Evolutionary conservation across 2,797 vertebrate genomes (phyloP), one percentile per base, ranked within the genome.

Genomic region (Spinus pinus): DNA sequence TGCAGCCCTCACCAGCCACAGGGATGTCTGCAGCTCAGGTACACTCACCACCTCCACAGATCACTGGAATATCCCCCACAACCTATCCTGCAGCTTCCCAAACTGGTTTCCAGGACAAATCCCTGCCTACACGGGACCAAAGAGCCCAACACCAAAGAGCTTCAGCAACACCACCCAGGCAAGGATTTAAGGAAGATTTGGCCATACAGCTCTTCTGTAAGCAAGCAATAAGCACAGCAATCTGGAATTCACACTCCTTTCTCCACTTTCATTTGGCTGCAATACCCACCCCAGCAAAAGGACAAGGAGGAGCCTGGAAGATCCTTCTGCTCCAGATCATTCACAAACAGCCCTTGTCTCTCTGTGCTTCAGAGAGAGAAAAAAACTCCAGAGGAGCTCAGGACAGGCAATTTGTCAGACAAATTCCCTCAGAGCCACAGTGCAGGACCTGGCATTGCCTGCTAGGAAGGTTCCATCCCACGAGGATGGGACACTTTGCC

Each of bases 401-500:
- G 21, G 20, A 39, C 39, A 85, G 33, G 30, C 17, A 25, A 54
- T 69, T 18, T 58, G 47, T 61, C 82, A 87, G 16, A 6, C 6
- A 14, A 66, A 64, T 10, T 10, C 16, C 33, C 30, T 35, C 8
- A 53, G 10, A 6, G 3, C 49, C 11, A 39, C 37, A n/a, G 42
- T 0, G 21, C 4, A 73, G 61, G 39, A 46, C n/a, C 15, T 21
- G 27, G 73, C 35, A 11, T 12, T 6, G 0, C 28, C 62, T 3
- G 41, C 35, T 21, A 3, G 54, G 11, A 35, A 53, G 33, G 54
- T 9, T 46, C 72, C 28, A 17, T 6, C 66, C 41, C 67, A 12
- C 1, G 1, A 69, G 58, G 12, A 5, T 2, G 0, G 71, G 21
- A 5, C 0, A 0, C 13, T 71, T 7, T 30, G 41, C 11, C 0